These are phyloP conservation scores for Anoplopoma fimbria DNA, from an alignment of 2,113 vertebrate genomes.

Conservation along the genomic window DNA sequence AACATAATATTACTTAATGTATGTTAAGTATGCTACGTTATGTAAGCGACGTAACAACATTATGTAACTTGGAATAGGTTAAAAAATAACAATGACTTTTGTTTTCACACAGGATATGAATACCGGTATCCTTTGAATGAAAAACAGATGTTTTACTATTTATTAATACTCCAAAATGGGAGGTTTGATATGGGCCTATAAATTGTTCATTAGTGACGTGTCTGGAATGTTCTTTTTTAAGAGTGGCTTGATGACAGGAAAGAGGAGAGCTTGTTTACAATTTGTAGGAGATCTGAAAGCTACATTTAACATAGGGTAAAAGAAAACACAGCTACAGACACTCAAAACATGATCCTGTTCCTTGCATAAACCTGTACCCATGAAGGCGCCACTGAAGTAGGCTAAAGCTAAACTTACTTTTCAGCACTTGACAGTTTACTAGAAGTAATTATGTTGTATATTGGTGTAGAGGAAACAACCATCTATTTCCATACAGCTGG, in stretches of 20 bases:
- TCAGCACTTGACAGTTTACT: conserved; percentile 32
- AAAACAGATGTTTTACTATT: too few species aligned
- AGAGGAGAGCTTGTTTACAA: neutral
- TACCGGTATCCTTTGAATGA: too few species aligned
- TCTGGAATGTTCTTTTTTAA: too few species aligned
- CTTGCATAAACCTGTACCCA: conserved; percentile 18
- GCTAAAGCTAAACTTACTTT: conserved; percentile 47
- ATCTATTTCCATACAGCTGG: conserved; percentile 69
- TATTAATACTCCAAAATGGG: neutral
- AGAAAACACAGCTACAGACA: conserved; percentile 37
- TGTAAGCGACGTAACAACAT: neutral
- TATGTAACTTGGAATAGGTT: neutral
- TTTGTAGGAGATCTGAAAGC: neutral
- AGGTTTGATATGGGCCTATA: neutral
- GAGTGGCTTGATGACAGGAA: neutral
- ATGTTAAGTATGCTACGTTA: neutral
- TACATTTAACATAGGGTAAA: conserved; percentile 45
- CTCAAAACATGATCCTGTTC: conserved; percentile 15
- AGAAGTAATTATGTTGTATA: conserved; percentile 63
- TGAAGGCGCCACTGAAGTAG: conserved; percentile 23
- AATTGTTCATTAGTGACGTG: neutral
- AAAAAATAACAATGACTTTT: neutral
- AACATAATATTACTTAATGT: neutral
- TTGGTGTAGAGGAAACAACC: conserved; percentile 61
- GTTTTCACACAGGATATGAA: neutral